Percentiles rank a stretch among this genome's conserved stretches.
Conservation (phyloP, 2,797 vertebrate species). For the Trematomus bernacchii region DNA sequence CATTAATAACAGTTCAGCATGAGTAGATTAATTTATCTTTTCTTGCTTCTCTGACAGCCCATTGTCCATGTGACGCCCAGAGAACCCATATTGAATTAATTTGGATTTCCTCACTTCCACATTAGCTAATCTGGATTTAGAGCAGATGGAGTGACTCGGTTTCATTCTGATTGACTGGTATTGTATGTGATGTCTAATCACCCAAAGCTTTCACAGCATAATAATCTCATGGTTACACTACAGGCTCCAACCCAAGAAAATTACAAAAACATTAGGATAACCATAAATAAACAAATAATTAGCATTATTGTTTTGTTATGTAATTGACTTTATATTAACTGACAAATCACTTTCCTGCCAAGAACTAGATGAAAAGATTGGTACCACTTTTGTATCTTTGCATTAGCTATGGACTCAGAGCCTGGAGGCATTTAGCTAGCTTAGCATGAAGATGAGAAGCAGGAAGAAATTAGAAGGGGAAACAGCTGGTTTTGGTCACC, state of each 20-base stretch:
- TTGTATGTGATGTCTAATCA: neutral
- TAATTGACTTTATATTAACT: neutral
- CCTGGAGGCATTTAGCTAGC: constrained; percentile 16
- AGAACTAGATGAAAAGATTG: neutral
- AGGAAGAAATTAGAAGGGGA: neutral
- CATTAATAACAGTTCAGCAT: constrained; percentile 9
- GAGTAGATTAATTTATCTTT: constrained; percentile 1
- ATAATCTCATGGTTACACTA: neutral
- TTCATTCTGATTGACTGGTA: constrained; percentile 3
- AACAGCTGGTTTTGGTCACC: neutral
- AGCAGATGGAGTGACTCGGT: neutral
- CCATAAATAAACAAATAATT: neutral
- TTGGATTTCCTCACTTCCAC: neutral
- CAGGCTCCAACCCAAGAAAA: neutral
- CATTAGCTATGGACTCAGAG: constrained; percentile 7
- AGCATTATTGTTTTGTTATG: neutral
- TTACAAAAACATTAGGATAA: too few species aligned
- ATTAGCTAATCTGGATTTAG: constrained; percentile 14
- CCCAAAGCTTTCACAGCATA: neutral
- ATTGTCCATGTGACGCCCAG: neutral
- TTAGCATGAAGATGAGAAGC: neutral
- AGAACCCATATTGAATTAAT: neutral
- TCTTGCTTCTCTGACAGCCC: neutral
- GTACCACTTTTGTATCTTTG: neutral
- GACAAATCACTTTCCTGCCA: neutral